Base-by-base conservation (phyloP, 2,797 vertebrate species). In the Margarornis squamiger region DNA sequence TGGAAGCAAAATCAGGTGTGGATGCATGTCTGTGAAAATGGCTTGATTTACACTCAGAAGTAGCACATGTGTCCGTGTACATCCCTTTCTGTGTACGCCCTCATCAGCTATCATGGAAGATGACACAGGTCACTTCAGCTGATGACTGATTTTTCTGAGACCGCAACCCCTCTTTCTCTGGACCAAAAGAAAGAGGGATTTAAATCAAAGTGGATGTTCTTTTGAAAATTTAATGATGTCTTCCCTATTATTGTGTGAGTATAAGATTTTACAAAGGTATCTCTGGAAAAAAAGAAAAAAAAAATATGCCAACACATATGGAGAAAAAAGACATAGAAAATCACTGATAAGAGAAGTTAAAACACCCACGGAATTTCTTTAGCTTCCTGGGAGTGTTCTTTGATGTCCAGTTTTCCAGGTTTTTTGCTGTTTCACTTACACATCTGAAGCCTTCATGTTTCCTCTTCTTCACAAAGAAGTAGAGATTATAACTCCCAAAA, bases 301-400 rank as follows among this genome's bases (percentile, higher is more conserved):
- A 7, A 15, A 11, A 30, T 14, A 20, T 8, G 9, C 1, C 19
- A 45, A 49, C 45, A 14, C 4, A 9, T 39, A 39, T 0, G 4
- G 11, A 38, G 52, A 65, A 72, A 73, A 45, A 62, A 30, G 12
- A 15, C 12, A 48, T 4, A 49, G 11, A 78, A 48, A 20, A 61
- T 59, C 36, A 74, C 41, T 48, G 26, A 48, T 32, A 20, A 43
- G 34, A 58, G 54, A 54, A 68, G 8, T 14, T 57, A 58, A 83
- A 88, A 39, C 30, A 76, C 16, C 5, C 36, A 58, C 19, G 74
- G 6, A 7, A 83, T 32, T 20, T 76, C 34, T 48, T 83, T 27
- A 73, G 9, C 15, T 46, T 66, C 77, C 12, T 58, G 16, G 17
- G 8, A 78, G 13, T 30, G 5, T 73, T 92, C 43, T 51, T 32